Percentiles rank a stretch among this genome's conserved stretches.
Conservation (phyloP, 1,140 invertebrate genomes). For the Oscheius sp. region DNA sequence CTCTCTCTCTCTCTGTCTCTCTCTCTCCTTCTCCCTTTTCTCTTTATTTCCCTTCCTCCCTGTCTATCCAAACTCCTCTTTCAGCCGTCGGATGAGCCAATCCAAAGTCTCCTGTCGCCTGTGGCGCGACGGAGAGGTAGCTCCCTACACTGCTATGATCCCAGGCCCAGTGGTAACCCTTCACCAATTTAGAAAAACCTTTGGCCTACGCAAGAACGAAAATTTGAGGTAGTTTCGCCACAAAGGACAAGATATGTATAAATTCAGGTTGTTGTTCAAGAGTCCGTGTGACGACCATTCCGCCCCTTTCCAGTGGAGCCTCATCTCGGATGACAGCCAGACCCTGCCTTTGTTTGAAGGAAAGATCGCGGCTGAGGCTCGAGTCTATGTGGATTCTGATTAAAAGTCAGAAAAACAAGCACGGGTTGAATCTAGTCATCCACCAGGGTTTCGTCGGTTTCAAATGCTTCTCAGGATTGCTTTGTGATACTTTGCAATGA, state of each 20-base stretch:
- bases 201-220: background rate
- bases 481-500: too few species aligned
- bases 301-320: background rate
- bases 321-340: background rate
- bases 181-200: background rate
- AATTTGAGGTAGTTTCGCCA: background rate
- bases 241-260: background rate
- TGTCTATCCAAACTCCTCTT: background rate
- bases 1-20: too few species aligned
- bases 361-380: background rate
- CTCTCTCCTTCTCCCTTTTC: too few species aligned
- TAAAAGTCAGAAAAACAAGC: too few species aligned
- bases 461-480: too few species aligned
- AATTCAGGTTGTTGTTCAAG: background rate
- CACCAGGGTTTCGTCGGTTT: too few species aligned
- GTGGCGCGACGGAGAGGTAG: background rate
- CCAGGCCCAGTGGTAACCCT: background rate
- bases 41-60: too few species aligned
- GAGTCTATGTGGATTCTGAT: background rate
- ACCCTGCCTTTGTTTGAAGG: background rate
- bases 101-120: background rate
- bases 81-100: background rate
- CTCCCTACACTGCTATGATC: background rate
- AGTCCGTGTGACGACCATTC: background rate
- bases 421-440: too few species aligned